Evolutionary conservation across 1,140 invertebrate species (phyloP), one percentile per base, ranked within the genome.

Genomic region (Heliconius himera): DNA sequence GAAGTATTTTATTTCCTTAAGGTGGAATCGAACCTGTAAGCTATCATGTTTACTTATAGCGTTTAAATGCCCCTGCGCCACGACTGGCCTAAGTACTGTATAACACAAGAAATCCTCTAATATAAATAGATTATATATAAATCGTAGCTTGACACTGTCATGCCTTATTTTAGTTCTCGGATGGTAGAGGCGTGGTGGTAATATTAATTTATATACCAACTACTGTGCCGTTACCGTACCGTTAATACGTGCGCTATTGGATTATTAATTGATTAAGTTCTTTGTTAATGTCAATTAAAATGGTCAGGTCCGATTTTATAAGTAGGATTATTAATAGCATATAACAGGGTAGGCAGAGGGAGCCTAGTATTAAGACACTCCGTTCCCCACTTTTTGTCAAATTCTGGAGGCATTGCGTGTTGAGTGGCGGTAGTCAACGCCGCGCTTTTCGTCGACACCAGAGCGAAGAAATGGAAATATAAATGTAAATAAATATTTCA

Each of bases 111-210:
- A 56, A 56, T n/a, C 22, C n/a, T 66, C 22, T 66, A 13, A 66
- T 66, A 66, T 66, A 66, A 66, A 66, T 66, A 66, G 60, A 66
- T 66, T 66, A 29, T 4, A 66, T n/a, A 26, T 66, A 11, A 66
- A 66, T 66, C 60, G 1, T 29, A 3, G 60, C 60, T 66, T 29
- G 60, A 54, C 49, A 54, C 4, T 20, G 74, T 76, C 74, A 70
- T 76, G 29, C 60, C 74, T 76, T 76, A 70, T 76, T 77, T 77
- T 77, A 77, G 70, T 66, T 70, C 70, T 77, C 72, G 46, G 29
- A 77, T 77, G 76, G 46, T 66, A 75, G 9, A 66, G n/a, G 66
- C 76, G 76, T 71, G 76, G 13, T 46, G 49, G 76, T 72, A 77
- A 72, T 77, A 77, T 36, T 72, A 77, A 77, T 77, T 77, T 77